Evolutionary conservation across 2,113 vertebrate genomes (phyloP).

Genomic region (Gallinago paraguaiae): DNA sequence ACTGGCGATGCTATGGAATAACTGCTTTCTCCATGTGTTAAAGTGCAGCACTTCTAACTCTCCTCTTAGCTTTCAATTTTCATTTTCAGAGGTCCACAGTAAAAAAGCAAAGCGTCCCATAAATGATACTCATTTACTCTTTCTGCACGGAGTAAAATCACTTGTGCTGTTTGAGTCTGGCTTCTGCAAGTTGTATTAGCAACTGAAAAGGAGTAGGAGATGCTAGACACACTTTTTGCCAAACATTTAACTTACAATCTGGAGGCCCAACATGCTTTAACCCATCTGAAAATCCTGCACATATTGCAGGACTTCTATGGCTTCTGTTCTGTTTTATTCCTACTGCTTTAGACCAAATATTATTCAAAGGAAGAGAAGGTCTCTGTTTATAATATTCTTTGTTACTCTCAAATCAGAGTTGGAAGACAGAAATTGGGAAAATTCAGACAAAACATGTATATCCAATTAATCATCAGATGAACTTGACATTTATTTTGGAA

Average conservation of each 20-base stretch:
- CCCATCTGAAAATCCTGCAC: constrained; percentile 22
- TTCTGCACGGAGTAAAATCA: neutral
- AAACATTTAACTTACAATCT: constrained; percentile 7
- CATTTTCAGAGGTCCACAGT: neutral
- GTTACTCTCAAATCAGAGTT: neutral
- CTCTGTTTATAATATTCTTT: neutral
- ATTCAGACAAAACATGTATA: neutral
- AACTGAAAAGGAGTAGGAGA: neutral
- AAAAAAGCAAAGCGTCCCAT: neutral
- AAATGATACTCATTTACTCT: neutral
- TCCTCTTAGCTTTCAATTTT: neutral
- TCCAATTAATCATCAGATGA: neutral
- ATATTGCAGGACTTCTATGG: constrained; percentile 24
- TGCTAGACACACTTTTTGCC: constrained; percentile 25
- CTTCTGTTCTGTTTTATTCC: neutral
- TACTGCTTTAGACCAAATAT: neutral
- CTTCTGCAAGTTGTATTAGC: neutral
- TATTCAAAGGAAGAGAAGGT: neutral
- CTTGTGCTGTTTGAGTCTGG: neutral
- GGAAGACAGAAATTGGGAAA: neutral
- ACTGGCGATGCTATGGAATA: neutral
- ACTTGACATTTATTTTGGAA: neutral
- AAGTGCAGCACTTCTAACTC: neutral
- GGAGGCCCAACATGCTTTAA: constrained; percentile 20
- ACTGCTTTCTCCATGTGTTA: neutral